Base-by-base conservation (phyloP, 2,113 vertebrate genomes). In the Apaloderma vittatum region DNA sequence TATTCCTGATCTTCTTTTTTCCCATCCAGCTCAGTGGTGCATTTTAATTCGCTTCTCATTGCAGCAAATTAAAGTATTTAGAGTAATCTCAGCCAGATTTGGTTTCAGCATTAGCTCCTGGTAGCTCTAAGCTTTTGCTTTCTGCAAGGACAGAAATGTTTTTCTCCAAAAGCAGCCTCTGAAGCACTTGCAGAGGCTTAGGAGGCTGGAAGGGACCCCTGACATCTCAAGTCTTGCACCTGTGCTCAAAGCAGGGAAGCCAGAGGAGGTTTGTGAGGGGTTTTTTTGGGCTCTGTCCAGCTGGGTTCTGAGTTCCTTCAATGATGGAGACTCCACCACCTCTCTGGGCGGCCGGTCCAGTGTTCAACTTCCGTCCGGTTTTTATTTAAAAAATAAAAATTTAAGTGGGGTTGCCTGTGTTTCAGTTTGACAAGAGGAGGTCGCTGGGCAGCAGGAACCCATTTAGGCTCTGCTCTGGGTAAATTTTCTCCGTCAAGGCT, bases 221-320 rank as follows among this genome's bases (percentile, higher is more conserved):
- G 67, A 1, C 7, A 3, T 7, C 30, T 29, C 1, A 0, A 58
- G 7, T 8, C 18, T 54, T 14, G 5, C 21, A 5, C 12, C 37
- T 11, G 3, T 30, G 45, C 61, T 66, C 45, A 1, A 3, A 30
- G 51, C 49, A 32, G 37, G 65, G 57, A 12, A 3, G 10, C 16
- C 77, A 58, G 48, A 18, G 59, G 66, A 21, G 43, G 11, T 13
- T n/a, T 29, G 74, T 40, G 40, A 40, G 40, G 40, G 40, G 40
- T 40, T 40, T 40, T 40, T 40, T 67, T 0, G 0, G 59, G 48
- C 79, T 52, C 32, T n/a, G 43, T 24, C 52, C 21, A 4, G 55
- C 29, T 40, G 83, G 62, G 3, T 5, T n/a, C 48, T 23, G 79
- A 26, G 22, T 16, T 11, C 15, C 61, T n/a, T 10, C 17, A 4